Evolutionary conservation across 35 echinoderm and acorn worm genomes (phyloP), one percentile per base, ranked within the genome.

Genomic region (Lytechinus pictus): DNA sequence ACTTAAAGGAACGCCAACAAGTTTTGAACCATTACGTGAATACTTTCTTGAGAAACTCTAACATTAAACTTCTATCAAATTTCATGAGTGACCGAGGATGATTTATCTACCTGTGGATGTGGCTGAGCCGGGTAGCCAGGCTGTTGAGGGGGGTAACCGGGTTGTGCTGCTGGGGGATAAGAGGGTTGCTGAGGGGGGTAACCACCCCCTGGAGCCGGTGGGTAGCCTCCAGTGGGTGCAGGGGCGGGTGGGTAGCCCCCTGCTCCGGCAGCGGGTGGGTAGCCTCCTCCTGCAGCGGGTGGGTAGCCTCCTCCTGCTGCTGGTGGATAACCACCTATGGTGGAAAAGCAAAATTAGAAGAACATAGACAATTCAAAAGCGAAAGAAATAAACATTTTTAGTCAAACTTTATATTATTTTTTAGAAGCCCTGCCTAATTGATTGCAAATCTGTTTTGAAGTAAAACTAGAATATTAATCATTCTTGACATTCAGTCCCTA

Each of bases 211-310:
- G 88, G 88, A 54, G 88, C 88, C 11, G 9, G 88, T 13, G 88
- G 88, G 88, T 90, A 90, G 5, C 88, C 88, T 54, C 10, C 27
- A 16, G 27, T 27, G 9, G 28, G 87, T 13, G 87, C 52, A 93
- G 91, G 92, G 92, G 53, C 92, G 5, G 92, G 92, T 21, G 92
- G 91, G 91, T 92, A 92, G 12, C 54, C 44, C 52, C 91, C 91
- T 92, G 16, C 33, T 53, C 44, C 52, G 9, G 14, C 10, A 8
- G 53, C 13, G 52, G 52, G 92, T 7, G 91, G 91, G 91, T 92
- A 92, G 27, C 91, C 91, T 9, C 86, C 86, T 87, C 9, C 55
- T 57, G 13, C 86, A 87, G 52, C 87, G 3, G 87, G 87, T 13
- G 87, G 87, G 28, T 89, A 89, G 3, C 87, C 87, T 9, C 87